These are phyloP conservation scores for Drosophila baimaii DNA, from an alignment of 1,140 invertebrate species.

Conservation along the genomic window DNA sequence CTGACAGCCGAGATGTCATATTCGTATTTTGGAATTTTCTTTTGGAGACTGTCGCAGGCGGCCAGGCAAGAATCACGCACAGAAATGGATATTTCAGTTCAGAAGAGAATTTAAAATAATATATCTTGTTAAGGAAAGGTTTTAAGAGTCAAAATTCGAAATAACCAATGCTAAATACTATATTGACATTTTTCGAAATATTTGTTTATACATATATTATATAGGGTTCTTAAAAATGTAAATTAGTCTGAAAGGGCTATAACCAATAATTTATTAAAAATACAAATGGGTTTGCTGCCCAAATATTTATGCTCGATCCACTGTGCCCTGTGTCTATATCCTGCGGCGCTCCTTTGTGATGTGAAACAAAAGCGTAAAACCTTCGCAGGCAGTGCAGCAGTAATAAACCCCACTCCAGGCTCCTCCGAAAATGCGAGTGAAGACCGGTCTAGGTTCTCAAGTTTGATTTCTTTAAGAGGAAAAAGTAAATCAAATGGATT, in stretches of 20 bases:
- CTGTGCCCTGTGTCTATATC: conserved; percentile 26
- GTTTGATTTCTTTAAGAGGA: conserved; percentile 56
- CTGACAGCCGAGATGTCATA: conserved; percentile 50
- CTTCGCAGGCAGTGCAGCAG: conserved; percentile 48
- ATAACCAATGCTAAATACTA: too few relatives aligned
- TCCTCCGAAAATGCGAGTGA: conserved; percentile 5
- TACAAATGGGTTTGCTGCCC: too few relatives aligned
- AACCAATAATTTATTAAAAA: too few relatives aligned
- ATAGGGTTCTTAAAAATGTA: too few relatives aligned
- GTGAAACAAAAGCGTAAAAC: conserved; percentile 53
- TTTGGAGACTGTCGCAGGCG: conserved; percentile 3
- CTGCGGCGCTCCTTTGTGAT: conserved; percentile 48
- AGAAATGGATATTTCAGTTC: background rate
- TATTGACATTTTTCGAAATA: too few relatives aligned
- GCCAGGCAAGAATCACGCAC: conserved; percentile 2
- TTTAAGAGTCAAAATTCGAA: too few relatives aligned
- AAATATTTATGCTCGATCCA: too few relatives aligned
- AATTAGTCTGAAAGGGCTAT: too few relatives aligned
- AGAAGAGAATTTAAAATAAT: too few relatives aligned
- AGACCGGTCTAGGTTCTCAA: conserved; percentile 26
- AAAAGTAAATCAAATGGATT: conserved; percentile 76
- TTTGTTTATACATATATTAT: too few relatives aligned
- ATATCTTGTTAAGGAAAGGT: too few relatives aligned
- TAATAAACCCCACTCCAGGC: conserved; percentile 39
- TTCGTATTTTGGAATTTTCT: conserved; percentile 33